Evolutionary conservation across 2,888 invertebrate genomes (phyloP).

Genomic region (Eupsilia transversa): DNA sequence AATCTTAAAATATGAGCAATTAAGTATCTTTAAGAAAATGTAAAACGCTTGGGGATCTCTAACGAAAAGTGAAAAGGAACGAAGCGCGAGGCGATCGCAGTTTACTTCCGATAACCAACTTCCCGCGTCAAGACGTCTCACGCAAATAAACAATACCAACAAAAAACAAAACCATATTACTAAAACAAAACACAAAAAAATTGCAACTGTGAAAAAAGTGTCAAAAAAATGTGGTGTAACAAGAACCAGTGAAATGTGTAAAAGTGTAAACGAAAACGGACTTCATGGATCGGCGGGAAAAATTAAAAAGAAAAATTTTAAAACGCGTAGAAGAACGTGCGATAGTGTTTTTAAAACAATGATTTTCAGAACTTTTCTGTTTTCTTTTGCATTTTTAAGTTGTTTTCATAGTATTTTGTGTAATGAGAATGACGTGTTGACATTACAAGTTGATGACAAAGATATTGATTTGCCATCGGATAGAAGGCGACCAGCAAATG

Average conservation of each 20-base stretch:
- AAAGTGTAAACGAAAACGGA: constrained; percentile 74
- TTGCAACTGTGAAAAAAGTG: constrained; percentile 45
- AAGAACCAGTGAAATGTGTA: constrained; percentile 74
- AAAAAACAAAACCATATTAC: constrained; percentile 55
- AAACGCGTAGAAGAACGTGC: constrained; percentile 80
- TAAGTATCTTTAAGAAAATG: constrained; percentile 65
- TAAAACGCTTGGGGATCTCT: constrained; percentile 64
- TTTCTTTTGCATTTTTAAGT: constrained; percentile 72
- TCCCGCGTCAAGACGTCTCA: constrained; percentile 82
- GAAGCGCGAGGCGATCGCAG: constrained; percentile 70
- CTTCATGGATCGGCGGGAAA: constrained; percentile 78
- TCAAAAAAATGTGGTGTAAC: constrained; percentile 69
- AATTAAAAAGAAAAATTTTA: constrained; percentile 79
- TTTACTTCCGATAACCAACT: constrained; percentile 85
- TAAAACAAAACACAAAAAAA: constrained; percentile 53
- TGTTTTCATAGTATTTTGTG: constrained; percentile 71
- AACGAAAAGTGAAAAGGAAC: constrained; percentile 86
- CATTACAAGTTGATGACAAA: constrained; percentile 84
- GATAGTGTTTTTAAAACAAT: constrained; percentile 60
- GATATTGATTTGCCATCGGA: constrained; percentile 81
- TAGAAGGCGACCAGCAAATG: constrained; percentile 89
- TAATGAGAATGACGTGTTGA: constrained; percentile 86
- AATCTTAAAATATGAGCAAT: constrained; percentile 20
- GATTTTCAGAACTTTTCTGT: constrained; percentile 68
- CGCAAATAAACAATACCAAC: constrained; percentile 63